Conservation (phyloP, 2,113 vertebrate species). For the Otolemur garnettii region DNA sequence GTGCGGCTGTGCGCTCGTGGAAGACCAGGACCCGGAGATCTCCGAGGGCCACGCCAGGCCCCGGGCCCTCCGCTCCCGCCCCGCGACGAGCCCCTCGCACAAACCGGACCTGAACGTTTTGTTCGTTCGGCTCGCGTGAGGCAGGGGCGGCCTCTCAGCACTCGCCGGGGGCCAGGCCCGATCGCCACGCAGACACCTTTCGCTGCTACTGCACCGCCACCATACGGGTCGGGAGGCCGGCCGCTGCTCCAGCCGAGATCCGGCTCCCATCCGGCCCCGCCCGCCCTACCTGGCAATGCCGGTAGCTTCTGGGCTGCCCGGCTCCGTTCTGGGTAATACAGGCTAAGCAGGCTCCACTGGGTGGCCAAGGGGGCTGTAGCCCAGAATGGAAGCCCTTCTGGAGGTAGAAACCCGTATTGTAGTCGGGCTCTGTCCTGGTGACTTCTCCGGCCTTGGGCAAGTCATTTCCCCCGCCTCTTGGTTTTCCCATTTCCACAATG, state of each 20-base stretch:
- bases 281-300: slow-evolving; percentile 12
- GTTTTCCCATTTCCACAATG: not conserved
- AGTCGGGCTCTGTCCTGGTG: not conserved
- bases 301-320: slow-evolving; percentile 5
- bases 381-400: not conserved
- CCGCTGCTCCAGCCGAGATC: slow-evolving; percentile 40
- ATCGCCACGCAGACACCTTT: slow-evolving; percentile 14
- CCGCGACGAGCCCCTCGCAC: slow-evolving; percentile 99
- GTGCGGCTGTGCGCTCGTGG: not conserved
- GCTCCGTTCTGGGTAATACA: not conserved
- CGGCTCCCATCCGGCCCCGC: slow-evolving; percentile 66
- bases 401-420: slow-evolving; percentile 49
- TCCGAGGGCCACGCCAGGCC: not conserved
- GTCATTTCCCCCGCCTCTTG: slow-evolving; percentile 51
- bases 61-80: slow-evolving; percentile 92
- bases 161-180: not conserved
- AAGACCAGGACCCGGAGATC: slow-evolving; percentile 53
- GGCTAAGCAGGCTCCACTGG: slow-evolving; percentile 31
- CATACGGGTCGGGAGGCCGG: slow-evolving; percentile 3
- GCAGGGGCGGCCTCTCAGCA: slow-evolving; percentile 95
- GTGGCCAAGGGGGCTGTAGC: not conserved
- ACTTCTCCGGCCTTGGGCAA: slow-evolving; percentile 66
- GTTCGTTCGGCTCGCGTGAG: slow-evolving; percentile 99
- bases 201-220: not conserved
- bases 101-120: slow-evolving; percentile 99